Conservation (phyloP, 2,113 vertebrate species). For the Callopanchax toddi region DNA sequence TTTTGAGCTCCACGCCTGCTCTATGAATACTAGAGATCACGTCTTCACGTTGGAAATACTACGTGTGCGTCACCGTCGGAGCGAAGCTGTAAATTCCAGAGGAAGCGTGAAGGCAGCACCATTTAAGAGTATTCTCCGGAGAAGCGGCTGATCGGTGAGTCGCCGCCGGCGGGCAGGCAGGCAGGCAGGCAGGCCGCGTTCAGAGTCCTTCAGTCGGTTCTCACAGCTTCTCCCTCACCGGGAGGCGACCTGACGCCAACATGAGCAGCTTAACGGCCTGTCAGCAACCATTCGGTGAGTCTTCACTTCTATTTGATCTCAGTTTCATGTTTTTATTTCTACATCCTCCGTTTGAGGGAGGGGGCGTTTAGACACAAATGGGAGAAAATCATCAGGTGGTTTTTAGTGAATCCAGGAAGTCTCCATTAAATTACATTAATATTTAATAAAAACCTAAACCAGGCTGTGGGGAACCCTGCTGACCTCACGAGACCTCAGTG, state of each 20-base stretch:
- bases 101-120: conserved; percentile 7
- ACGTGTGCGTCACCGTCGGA: neutral
- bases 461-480: no score
- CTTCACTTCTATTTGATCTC: no score
- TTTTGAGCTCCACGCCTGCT: neutral
- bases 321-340: no score
- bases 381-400: no score
- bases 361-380: no score
- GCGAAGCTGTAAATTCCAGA: neutral
- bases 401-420: no score
- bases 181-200: conserved; percentile 20
- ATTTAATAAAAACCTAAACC: no score
- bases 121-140: neutral
- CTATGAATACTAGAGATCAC: neutral
- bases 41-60: neutral
- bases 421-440: no score
- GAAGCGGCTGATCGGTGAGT: conserved; percentile 3
- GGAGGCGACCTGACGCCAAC: conserved; percentile 26
- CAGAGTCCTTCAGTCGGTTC: no score
- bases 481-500: no score
- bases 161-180: conserved; percentile 32
- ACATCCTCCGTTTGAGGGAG: no score
- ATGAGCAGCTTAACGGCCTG: conserved; percentile 73
- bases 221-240: neutral
- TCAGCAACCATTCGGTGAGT: conserved; percentile 75